Evolutionary conservation across 2,797 vertebrate species (phyloP), one percentile per base, ranked within the genome.

Genomic region (Halcyon chelicuti): DNA sequence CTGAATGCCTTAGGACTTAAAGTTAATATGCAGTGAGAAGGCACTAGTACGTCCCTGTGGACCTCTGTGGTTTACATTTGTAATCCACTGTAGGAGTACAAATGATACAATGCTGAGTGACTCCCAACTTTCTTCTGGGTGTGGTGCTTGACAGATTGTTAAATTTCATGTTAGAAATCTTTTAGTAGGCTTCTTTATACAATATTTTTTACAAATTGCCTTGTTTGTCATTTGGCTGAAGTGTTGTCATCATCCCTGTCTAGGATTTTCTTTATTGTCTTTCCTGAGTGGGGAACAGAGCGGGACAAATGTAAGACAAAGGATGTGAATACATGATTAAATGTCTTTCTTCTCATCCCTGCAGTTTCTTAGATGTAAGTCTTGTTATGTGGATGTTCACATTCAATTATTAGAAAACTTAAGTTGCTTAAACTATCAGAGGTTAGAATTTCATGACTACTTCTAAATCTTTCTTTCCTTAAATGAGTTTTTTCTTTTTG

Each of bases 11-110:
- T 94, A 93, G 88, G 95, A 96, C 90, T 96, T 94, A 47, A 92
- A 92, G 88, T 90, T 96, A 96, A 96, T 93, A 97, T 92, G 86
- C 93, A 97, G 89, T 88, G 96, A 95, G 96, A 97, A 97, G 92
- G 67, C 82, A 88, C 71, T 96, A 87, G 77, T 84, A 52, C 28
- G 14, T 96, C 94, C 71, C 84, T 83, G 31, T 93, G 92, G 97
- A 88, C 80, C 40, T 70, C 28, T 95, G 90, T 95, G 78, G 94
- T 96, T 97, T 97, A 94, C 93, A 55, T 73, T 94, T 92, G 63
- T 97, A 97, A 96, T 94, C 94, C 93, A 94, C 57, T 94, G 62
- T 90, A 92, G 76, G 37, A 89, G 71, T 91, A 91, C 70, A 96
- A 92, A 95, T 85, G 37, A 47, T 60, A 61, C 86, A 86, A 90